Base-by-base conservation (phyloP, 2,797 vertebrate species). In the Emydoidea blandingii region DNA sequence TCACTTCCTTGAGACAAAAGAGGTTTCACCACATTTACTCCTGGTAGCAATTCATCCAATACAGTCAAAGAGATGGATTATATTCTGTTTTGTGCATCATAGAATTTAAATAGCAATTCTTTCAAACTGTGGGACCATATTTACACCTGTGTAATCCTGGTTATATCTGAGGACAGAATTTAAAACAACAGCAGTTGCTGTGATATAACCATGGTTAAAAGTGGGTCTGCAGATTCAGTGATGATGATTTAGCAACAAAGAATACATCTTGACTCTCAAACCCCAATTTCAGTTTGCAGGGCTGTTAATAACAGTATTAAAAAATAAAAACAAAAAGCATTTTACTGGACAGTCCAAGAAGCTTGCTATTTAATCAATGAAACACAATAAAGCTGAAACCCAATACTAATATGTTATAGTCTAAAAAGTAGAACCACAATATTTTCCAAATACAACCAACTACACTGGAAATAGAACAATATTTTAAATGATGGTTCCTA, bases 171-270 rank as follows among this genome's bases (percentile, higher is more conserved):
- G 78, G 5, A 25, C 15, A 91, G 65, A 96, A 90, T 74, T 89
- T 12, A 82, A 83, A 88, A 23, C 2, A 27, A 88, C 2, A 31
- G 59, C 29, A 21, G 11, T 83, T 59, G 31, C 44, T 19, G 7
- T 62, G 59, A 82, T 88, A 31, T 76, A 53, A 79, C 5, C 3
- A 49, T 1, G 18, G 31, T 86, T 47, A 49, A 12, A 49, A 78
- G 74, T 49, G 25, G 7, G 15, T 10, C 8, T 78, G 5, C 15
- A 49, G 44, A 54, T n/a, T 0, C 1, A 2, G 1, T 41, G 93
- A 85, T 29, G 25, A 82, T 8, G 6, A 34, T 41, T 31, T 80
- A 0, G 0, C 21, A 83, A 5, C 50, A 80, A 92, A 82, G 16
- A 84, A 57, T 83, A 18, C 52, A n/a, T 41, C 18, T 84, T 87